Evolutionary conservation across 2,888 invertebrate genomes (phyloP).

Genomic region (Ethmia dodecea): DNA sequence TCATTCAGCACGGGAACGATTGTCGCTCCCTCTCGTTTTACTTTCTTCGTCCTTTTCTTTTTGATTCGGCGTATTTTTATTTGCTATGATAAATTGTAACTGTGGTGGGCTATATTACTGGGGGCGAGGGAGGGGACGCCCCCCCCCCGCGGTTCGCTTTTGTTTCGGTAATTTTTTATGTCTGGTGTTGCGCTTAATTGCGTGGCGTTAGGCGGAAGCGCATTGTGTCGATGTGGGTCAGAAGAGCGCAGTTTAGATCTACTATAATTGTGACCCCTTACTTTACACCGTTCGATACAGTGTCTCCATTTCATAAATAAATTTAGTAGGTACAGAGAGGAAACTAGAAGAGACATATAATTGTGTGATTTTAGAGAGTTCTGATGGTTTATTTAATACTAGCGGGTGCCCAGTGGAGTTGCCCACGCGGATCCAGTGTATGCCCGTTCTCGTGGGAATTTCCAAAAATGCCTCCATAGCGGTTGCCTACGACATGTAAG

Average conservation of each 20-base stretch:
- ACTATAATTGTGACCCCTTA: slow-evolving; percentile 53
- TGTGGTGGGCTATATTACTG: slow-evolving; percentile 37
- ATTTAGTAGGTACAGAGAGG: no score
- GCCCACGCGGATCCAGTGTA: no score
- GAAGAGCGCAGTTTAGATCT: slow-evolving; percentile 37
- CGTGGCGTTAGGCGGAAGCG: slow-evolving; percentile 63
- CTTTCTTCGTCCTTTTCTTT: slow-evolving; percentile 71
- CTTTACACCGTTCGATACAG: no score
- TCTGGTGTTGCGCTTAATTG: slow-evolving; percentile 74
- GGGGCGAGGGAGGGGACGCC: slow-evolving; percentile 28
- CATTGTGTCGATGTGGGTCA: slow-evolving; percentile 71
- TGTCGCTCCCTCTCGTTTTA: slow-evolving; percentile 56
- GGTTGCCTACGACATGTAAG: no score
- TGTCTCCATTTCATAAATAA: no score
- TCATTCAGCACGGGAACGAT: slow-evolving; percentile 46
- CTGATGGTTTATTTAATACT: no score
- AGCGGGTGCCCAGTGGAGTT: no score
- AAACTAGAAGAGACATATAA: no score
- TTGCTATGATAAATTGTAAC: slow-evolving; percentile 77
- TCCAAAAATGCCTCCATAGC: no score
- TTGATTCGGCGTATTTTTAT: slow-evolving; percentile 75
- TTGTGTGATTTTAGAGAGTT: no score
- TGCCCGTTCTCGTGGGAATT: no score
- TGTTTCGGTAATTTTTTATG: slow-evolving; percentile 76
- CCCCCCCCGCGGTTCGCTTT: slow-evolving; percentile 51